Conservation (phyloP, 2,888 invertebrate genomes). For the Hedychridium roseum region DNA sequence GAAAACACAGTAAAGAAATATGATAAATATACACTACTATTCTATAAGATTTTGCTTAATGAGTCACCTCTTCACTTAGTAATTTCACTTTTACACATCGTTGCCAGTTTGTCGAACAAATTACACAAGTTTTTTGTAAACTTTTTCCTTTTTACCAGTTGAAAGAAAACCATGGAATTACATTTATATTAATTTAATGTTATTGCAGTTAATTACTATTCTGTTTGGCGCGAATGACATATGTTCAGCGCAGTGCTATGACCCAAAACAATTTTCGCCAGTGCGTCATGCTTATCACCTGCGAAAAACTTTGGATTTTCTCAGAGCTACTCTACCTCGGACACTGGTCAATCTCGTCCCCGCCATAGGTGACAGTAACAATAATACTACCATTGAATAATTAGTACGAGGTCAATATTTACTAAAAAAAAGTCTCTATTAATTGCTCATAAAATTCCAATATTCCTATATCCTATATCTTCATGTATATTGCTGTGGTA, state of each 20-base stretch:
- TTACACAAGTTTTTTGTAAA: no score
- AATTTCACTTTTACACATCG: no score
- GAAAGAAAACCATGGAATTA: not conserved
- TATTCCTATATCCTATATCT: not conserved
- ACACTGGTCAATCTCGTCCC: conserved; percentile 77
- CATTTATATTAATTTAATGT: not conserved
- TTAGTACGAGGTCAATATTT: no score
- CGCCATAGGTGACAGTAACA: conserved; percentile 69
- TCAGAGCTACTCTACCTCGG: conserved; percentile 72
- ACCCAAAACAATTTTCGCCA: conserved; percentile 66
- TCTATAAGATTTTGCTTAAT: no score
- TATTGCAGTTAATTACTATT: conserved; percentile 69
- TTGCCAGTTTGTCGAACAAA: no score
- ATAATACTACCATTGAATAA: no score
- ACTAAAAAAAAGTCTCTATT: conserved; percentile 1
- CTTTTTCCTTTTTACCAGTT: no score
- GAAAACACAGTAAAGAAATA: no score
- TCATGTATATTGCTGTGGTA: no score
- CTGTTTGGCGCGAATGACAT: conserved; percentile 81
- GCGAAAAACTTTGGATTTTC: conserved; percentile 72
- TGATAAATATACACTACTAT: no score
- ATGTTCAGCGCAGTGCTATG: conserved; percentile 75
- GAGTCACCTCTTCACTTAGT: no score
- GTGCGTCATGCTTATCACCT: conserved; percentile 71
- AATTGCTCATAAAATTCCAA: not conserved